These are phyloP conservation scores for Corvus hawaiiensis DNA, from an alignment of 2,113 vertebrate genomes.

Conservation along the genomic window DNA sequence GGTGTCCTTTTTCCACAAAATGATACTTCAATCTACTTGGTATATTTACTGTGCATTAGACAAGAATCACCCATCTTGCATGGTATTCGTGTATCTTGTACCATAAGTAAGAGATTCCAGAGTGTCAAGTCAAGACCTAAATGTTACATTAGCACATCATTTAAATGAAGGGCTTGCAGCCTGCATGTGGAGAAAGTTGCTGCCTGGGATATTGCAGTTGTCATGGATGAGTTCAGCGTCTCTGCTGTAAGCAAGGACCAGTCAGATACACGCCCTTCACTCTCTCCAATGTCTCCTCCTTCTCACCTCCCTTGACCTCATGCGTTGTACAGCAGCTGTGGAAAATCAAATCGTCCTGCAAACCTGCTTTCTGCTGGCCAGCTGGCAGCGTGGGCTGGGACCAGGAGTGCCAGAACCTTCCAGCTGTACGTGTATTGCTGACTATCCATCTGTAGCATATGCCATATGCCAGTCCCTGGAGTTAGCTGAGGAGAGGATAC, in stretches of 20 bases:
- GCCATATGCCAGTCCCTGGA: conserved; percentile 34
- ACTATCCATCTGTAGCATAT: conserved; percentile 60
- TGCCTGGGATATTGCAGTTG: not conserved
- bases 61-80: not conserved
- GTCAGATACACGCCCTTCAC: not conserved
- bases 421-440: conserved; percentile 55
- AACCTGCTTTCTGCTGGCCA: conserved; percentile 57
- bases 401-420: conserved; percentile 44
- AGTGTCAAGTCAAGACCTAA: not conserved
- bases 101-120: not conserved
- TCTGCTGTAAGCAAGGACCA: not conserved
- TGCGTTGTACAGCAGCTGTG: conserved; percentile 53
- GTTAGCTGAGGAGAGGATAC: not conserved
- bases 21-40: not conserved
- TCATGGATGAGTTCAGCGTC: not conserved
- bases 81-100: not conserved
- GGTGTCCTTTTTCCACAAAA: not conserved
- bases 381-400: conserved; percentile 40
- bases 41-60: not conserved
- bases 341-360: conserved; percentile 50
- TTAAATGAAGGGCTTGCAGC: not conserved
- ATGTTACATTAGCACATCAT: not conserved
- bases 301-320: conserved; percentile 25
- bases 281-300: not conserved
- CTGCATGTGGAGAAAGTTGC: not conserved